Conservation (phyloP, 2,797 vertebrate genomes). For the Acanthornis magna region DNA sequence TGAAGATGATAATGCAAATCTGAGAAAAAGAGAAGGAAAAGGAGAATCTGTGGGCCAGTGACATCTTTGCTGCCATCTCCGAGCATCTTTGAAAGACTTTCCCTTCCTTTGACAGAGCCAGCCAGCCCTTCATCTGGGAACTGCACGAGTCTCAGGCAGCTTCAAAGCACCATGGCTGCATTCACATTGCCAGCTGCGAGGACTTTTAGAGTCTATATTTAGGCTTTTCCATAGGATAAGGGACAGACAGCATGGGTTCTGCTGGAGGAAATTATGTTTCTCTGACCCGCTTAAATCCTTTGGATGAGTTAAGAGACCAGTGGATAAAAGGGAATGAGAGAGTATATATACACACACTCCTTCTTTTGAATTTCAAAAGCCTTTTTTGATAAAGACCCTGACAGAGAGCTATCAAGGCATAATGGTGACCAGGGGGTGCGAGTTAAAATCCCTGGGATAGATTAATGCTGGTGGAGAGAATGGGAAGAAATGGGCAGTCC, state of each 20-base stretch:
- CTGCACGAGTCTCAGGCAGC: slow-evolving; percentile 3
- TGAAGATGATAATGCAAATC: background rate
- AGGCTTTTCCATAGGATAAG: slow-evolving; percentile 49
- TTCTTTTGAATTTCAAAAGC: slow-evolving; percentile 51
- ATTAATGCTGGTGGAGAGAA: slow-evolving; percentile 32
- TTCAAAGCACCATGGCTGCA: slow-evolving; percentile 42
- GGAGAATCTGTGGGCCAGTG: background rate
- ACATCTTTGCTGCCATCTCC: slow-evolving; percentile 6
- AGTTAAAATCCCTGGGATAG: slow-evolving; percentile 37
- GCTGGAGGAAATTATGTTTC: slow-evolving; percentile 33
- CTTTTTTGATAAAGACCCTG: slow-evolving; percentile 24
- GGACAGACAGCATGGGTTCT: slow-evolving; percentile 20
- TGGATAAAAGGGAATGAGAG: slow-evolving; percentile 51
- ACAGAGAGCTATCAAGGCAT: slow-evolving; percentile 16
- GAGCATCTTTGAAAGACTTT: slow-evolving; percentile 15
- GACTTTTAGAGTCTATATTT: slow-evolving; percentile 59
- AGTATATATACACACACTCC: background rate
- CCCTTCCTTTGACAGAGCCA: slow-evolving; percentile 10
- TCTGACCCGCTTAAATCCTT: slow-evolving; percentile 42
- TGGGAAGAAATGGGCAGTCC: background rate
- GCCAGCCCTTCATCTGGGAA: slow-evolving; percentile 26
- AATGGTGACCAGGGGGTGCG: slow-evolving; percentile 21
- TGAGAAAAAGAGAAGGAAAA: background rate
- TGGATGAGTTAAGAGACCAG: slow-evolving; percentile 49
- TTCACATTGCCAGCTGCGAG: background rate